Evolutionary conservation across 2,888 invertebrate genomes (phyloP).

Genomic region (Caenorhabditis wallacei): DNA sequence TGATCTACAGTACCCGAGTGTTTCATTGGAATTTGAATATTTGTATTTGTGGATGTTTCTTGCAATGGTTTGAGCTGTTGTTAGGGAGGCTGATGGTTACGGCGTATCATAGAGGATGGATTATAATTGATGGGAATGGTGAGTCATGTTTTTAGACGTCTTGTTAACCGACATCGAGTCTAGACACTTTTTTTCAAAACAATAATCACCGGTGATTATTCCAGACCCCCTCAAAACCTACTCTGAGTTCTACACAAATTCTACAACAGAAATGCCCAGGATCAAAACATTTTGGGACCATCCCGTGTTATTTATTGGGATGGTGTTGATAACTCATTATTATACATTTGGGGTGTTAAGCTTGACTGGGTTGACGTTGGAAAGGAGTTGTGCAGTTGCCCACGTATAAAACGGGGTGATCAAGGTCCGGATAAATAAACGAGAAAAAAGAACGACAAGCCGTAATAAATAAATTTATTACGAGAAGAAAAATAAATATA

Average conservation of each 20-base stretch:
- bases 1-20: background rate
- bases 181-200: no score
- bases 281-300: background rate
- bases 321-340: constrained; percentile 10
- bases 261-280: background rate
- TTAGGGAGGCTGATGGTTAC: background rate
- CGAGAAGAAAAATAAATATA: no score
- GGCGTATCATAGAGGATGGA: constrained; percentile 32
- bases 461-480: no score
- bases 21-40: constrained; percentile 14
- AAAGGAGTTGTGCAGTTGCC: constrained; percentile 2
- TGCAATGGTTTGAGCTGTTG: constrained; percentile 25
- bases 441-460: no score
- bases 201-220: no score
- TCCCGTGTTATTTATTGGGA: background rate
- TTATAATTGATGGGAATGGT: constrained; percentile 13
- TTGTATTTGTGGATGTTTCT: background rate
- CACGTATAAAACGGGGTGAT: no score
- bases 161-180: background rate
- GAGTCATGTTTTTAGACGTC: background rate
- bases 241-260: background rate
- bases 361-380: background rate
- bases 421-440: no score
- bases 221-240: constrained; percentile 5
- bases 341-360: background rate